Evolutionary conservation across 2,888 invertebrate genomes (phyloP), one percentile per base, ranked within the genome.

Genomic region (Rhorus exstirpatorius): DNA sequence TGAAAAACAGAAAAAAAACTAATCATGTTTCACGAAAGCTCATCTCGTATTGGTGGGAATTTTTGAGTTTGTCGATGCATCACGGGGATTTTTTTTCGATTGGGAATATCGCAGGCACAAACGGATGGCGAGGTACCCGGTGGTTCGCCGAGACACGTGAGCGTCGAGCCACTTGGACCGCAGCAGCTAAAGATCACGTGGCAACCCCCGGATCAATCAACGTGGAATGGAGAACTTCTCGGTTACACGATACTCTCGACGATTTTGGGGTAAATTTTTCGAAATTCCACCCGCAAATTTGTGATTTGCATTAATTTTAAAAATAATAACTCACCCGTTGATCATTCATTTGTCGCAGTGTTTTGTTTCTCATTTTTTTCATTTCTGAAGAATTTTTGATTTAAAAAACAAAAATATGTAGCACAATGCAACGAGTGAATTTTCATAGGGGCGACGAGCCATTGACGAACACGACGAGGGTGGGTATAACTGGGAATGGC

Each of bases 151-250:
- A 94, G 94, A 24, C 95, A 95, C 87, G 95, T 97, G 21, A 94
- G 94, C 63, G 96, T 95, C 14, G 95, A 95, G 41, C 94, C 97
- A 0, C 94, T 96, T 10, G 96, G 95, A 0, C 95, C 96, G 0
- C 96, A 96, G 79, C 95, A 96, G 89, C 93, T 97, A 58, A 94
- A 95, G 87, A 95, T 96, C 82, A 95, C 95, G n/a, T 97, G 97
- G 97, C 95, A 96, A 72, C 95, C 96, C 3, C 97, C 97, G 0
- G 94, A 95, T 46, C 93, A 95, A n/a, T 95, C 95, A 78, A 94
- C 95, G 0, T 96, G 96, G 95, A 96, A 97, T 91, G 97, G 97
- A 0, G 95, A 96, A 84, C 94, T 97, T 65, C 93, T 96, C 10
- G 97, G 97, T 8, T 97, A 97, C 92, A 95, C 95, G 35, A 95